Evolutionary conservation across 2,113 vertebrate genomes (phyloP), one percentile per base, ranked within the genome.

Genomic region (Scomber japonicus): DNA sequence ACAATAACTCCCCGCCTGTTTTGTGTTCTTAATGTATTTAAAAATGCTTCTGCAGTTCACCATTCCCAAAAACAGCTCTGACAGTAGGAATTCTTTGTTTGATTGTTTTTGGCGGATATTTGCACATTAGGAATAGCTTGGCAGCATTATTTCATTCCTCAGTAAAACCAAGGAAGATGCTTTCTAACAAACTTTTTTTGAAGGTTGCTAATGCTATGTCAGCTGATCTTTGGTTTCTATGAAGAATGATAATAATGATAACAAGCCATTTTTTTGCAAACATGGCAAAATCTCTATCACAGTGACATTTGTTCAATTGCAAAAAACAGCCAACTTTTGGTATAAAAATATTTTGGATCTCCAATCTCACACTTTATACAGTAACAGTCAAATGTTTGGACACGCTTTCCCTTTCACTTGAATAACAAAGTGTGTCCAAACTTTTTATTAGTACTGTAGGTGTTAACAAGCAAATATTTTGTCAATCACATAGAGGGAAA

Each of bases 61-160:
- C 64, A 63, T 86, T 82, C 30, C 44, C 51, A 51, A 71, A 83
- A 57, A 89, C 65, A 54, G 67, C 40, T 30, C 17, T 51, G 15
- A 70, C 4, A 76, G 56, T 55, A 66, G 27, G 61, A 75, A 40
- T 40, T 40, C 35, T 40, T 7, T 9, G 5, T 40, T 40, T 40
- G 35, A 40, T 40, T 40, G 35, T 56, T 62, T 62, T 51, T n/a
- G 40, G 27, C 4, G 1, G 30, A 80, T 19, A 49, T 65, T 78
- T 49, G 19, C 30, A 46, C 57, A 63, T 72, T 44, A 71, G n/a
- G 55, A 68, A 54, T 44, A 70, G 35, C 55, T 65, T 66, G 21
- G 15, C 15, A 40, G 16, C 40, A 74, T 72, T 55, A 16, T 61
- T 64, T 12, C 24, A 66, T 74, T 65, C 71, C 5, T 63, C 56